Percentiles rank a stretch among this genome's conserved stretches.
Conservation (phyloP, 2,797 vertebrate genomes). For the Onychomys arenicola region DNA sequence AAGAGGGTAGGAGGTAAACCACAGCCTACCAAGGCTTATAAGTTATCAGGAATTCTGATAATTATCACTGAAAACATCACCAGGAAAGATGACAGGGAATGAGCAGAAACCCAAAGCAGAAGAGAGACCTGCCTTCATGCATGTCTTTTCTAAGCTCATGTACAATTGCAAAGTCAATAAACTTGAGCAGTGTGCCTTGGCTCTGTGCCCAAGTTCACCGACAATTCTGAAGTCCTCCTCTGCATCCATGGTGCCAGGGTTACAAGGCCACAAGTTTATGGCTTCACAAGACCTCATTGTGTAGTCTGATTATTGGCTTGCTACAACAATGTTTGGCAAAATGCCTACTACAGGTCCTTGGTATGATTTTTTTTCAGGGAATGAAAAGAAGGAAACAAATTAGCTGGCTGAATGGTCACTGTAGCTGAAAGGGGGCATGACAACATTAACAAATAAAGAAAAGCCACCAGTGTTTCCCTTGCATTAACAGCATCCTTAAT, state of each 20-base stretch:
- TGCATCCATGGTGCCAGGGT: background rate
- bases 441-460: background rate
- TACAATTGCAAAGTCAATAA: background rate
- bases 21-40: background rate
- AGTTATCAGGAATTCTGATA: background rate
- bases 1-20: background rate
- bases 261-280: background rate
- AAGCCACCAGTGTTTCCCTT: background rate
- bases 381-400: constrained; percentile 53
- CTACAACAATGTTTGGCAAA: background rate
- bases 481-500: constrained; percentile 47
- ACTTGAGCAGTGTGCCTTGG: background rate
- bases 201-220: background rate
- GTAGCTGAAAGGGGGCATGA: background rate
- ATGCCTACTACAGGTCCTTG: background rate
- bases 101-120: background rate
- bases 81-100: background rate
- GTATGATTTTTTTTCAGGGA: background rate
- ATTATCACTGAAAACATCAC: background rate
- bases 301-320: background rate
- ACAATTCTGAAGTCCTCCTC: background rate
- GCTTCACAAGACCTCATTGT: background rate
- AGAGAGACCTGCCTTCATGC: background rate
- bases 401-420: constrained; percentile 23
- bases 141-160: background rate